These are phyloP conservation scores for Aurelia aurita complex sp. Pacific DNA, from an alignment of 30 jellyfish, hydroid and myxozoan species.

Conservation along the genomic window DNA sequence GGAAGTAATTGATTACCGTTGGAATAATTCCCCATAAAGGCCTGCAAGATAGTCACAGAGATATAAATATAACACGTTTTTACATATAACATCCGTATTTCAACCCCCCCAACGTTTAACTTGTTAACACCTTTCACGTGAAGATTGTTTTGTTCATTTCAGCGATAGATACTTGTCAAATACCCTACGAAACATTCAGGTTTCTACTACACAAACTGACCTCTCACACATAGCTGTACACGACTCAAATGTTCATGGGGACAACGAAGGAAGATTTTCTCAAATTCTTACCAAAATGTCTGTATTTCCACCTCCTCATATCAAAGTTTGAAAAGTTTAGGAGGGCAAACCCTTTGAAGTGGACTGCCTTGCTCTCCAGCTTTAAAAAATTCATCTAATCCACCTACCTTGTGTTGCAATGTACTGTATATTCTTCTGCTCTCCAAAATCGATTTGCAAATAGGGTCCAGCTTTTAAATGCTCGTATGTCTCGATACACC, in stretches of 20 bases:
- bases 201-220: not conserved
- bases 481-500: constrained; percentile 39
- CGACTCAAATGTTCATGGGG: too few relatives aligned
- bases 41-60: not conserved
- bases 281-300: too few relatives aligned
- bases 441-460: constrained; percentile 37
- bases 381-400: not conserved
- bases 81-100: too few relatives aligned
- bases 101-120: too few relatives aligned
- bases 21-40: not conserved
- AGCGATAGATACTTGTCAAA: not conserved
- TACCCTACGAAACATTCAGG: not conserved
- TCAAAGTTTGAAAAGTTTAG: too few relatives aligned
- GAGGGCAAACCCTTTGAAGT: too few relatives aligned
- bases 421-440: not conserved
- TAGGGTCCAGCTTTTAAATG: constrained; percentile 16
- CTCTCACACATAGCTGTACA: not conserved
- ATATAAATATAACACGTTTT: not conserved
- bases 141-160: too few relatives aligned
- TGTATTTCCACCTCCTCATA: too few relatives aligned
- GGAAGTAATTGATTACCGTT: too few relatives aligned
- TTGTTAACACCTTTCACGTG: too few relatives aligned
- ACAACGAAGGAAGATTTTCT: too few relatives aligned
- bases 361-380: too few relatives aligned
- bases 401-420: constrained; percentile 58